These are phyloP conservation scores for Thecophora atra DNA, from an alignment of 2,888 invertebrate genomes.

Conservation along the genomic window DNA sequence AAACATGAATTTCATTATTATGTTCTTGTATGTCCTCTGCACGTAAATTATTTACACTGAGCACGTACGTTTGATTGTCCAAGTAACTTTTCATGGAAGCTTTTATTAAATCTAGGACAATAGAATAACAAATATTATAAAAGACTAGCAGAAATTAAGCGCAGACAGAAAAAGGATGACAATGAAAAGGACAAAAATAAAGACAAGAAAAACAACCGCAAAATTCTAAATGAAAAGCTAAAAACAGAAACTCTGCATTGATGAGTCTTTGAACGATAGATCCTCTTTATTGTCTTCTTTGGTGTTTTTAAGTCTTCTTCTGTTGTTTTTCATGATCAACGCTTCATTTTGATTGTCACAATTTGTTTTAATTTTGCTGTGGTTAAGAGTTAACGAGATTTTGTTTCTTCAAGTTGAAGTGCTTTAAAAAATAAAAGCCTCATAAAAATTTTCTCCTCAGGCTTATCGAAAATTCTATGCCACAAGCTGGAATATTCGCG, in stretches of 20 bases:
- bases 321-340: not conserved
- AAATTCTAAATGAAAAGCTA: not conserved
- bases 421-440: not conserved
- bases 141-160: no score
- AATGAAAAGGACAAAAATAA: not conserved
- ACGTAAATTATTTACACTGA: conserved; percentile 41
- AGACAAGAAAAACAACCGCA: not conserved
- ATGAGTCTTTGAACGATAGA: conserved; percentile 5
- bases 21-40: not conserved
- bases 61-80: conserved; percentile 42
- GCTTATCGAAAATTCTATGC: no score
- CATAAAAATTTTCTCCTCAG: no score
- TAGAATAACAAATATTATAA: no score
- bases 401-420: not conserved
- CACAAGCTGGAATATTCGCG: not conserved
- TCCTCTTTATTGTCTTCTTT: not conserved
- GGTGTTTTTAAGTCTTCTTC: not conserved
- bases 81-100: conserved; percentile 25
- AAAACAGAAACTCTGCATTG: not conserved
- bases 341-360: conserved; percentile 33
- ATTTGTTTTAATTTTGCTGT: conserved; percentile 26
- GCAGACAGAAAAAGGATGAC: no score
- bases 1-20: no score
- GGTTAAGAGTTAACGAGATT: conserved; percentile 2
- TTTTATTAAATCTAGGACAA: no score